Conservation (phyloP, 2,797 vertebrate species). For the Dendrocincla tyrannina region DNA sequence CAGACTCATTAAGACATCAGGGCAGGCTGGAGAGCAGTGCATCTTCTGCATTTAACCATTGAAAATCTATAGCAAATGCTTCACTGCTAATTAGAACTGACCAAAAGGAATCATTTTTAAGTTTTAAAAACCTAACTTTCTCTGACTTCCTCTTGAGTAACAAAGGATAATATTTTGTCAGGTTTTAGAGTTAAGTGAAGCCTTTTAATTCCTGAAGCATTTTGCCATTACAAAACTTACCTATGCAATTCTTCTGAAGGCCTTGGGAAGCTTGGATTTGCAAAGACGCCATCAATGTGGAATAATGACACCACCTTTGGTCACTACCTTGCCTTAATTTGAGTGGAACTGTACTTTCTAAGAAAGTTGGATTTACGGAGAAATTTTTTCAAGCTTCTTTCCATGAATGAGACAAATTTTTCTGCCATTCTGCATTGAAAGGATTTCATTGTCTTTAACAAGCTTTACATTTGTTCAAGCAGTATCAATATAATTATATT, state of each 20-base stretch:
- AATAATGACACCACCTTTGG: neutral
- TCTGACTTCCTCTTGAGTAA: neutral
- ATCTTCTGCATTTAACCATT: conserved; percentile 4
- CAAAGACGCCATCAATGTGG: neutral
- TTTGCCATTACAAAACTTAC: neutral
- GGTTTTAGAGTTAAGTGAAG: neutral
- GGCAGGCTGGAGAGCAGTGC: neutral
- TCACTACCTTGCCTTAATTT: neutral
- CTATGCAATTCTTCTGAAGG: neutral
- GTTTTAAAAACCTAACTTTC: neutral
- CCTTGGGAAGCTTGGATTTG: neutral
- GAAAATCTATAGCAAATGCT: neutral
- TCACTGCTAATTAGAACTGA: neutral
- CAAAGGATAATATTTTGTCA: neutral
- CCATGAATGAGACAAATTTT: neutral
- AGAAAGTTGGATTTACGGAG: neutral
- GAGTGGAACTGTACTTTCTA: neutral
- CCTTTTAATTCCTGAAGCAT: neutral
- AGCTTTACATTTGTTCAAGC: neutral
- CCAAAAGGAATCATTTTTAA: neutral
- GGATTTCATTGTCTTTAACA: neutral
- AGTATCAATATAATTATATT: neutral
- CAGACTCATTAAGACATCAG: neutral
- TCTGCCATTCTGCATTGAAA: neutral
- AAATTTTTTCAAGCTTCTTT: neutral